Evolutionary conservation across 2,888 invertebrate species (phyloP), one percentile per base, ranked within the genome.

Genomic region (Spodoptera littoralis): DNA sequence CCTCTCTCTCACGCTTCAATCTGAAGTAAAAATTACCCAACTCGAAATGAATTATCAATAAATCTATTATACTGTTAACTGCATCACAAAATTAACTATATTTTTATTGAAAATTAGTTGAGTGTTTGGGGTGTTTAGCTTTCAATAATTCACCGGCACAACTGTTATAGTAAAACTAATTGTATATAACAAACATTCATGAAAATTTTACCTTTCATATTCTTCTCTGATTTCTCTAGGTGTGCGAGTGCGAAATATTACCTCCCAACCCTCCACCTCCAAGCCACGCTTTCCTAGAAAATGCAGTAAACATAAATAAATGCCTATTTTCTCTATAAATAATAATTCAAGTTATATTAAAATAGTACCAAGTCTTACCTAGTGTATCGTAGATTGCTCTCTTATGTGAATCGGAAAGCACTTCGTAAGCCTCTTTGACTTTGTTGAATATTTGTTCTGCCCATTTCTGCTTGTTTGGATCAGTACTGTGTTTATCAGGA

Each of bases 171-270:
- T 27, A 27, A 27, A 27, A 27, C 27, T 27, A 5, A 5, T 27
- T 27, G 27, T 3, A 27, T 41, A 51, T 51, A 9, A 36, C 12
- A 13, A 12, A 43, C 2, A 6, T 43, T 6, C 8, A 13, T 8
- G 4, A 36, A 12, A 27, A 22, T 27, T 11, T 42, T 85, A 94
- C 95, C 98, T 96, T 91, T 99, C 99, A 95, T 98, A 99, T 92
- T 99, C 99, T 67, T 99, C 99, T 62, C 99, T 95, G 64, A 99
- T 99, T 95, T 99, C 99, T 77, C 98, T 96, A 2, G 99, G 98
- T 3, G 99, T 99, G 88, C 97, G 97, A 1, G 98, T 98, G 44
- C 98, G 95, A 82, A 98, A 97, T 41, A 99, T 97, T 42, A 99
- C 95, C 93, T 99, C 98, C 98, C 99, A 99, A 59, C 99, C 99